Base-by-base conservation (phyloP, 2,113 vertebrate species). In the Picathartes gymnocephalus region DNA sequence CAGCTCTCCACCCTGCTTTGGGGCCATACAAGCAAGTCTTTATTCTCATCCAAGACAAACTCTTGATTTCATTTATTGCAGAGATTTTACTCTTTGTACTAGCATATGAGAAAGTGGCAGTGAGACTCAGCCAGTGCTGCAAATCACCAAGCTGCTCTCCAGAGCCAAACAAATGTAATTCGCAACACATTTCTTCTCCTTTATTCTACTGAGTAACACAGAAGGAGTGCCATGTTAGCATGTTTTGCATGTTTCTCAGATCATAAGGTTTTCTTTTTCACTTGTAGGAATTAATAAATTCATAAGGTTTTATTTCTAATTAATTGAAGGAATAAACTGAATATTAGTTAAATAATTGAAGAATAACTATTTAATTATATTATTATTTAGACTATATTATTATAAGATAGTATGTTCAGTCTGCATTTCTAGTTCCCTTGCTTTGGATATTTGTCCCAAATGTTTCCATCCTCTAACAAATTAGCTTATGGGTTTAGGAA, bases 1-100 rank as follows among this genome's bases (percentile, higher is more conserved):
- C 30, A 56, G 56, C 72, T 90, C 65, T 69, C 80, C 77, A 64
- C 81, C n/a, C 76, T 86, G 68, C 76, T 94, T 86, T 78, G 69
- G 40, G 77, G 82, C 80, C 68, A 39, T 48, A 60, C 0, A 0
- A 74, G 22, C 20, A 60, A 88, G 56, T 79, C 53, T 95, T 90
- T 74, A 70, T 86, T 94, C 82, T 88, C 64, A 71, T 90, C 65
- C 72, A 92, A 76, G 69, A 68, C 72, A 74, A 90, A 60, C 51
- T 86, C 92, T 71, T 92, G 87, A 37, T 96, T 94, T 92, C 81
- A 83, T 92, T 93, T 92, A 81, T 92, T 93, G 77, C 84, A 90
- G 69, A 83, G 60, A 60, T 79, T 93, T 92, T 94, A 53, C 48
- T 93, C 93, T 94, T 92, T 90, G 61, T 95, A 74, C 40, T 95